Percentiles rank a stretch among this genome's conserved stretches.
Conservation (phyloP, 2,888 invertebrate genomes). For the Drosophila quinaria region DNA sequence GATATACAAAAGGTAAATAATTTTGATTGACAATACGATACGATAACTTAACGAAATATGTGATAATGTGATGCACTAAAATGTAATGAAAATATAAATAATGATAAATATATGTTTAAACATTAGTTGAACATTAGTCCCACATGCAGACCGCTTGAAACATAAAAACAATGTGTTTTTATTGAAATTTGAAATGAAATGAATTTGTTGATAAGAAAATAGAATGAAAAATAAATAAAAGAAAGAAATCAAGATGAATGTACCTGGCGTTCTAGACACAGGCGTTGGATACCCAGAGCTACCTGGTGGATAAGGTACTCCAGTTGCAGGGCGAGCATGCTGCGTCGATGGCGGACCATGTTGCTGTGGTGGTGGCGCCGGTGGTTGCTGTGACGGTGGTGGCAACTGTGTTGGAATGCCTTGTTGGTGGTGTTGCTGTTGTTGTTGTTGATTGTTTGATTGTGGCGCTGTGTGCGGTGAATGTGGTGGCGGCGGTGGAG, state of each 20-base stretch:
- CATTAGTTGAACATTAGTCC: too few species aligned
- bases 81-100: not conserved
- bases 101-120: not conserved
- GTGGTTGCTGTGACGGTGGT: conserved; percentile 55
- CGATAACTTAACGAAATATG: not conserved
- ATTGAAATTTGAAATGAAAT: conserved; percentile 18
- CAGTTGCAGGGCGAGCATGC: conserved; percentile 73
- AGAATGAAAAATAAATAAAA: conserved; percentile 55
- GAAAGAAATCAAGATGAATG: conserved; percentile 67
- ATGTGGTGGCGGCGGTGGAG: conserved; percentile 67
- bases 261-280: conserved; percentile 86
- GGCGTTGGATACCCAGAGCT: conserved; percentile 84
- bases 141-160: conserved; percentile 45
- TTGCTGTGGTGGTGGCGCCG: conserved; percentile 67
- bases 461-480: conserved; percentile 69
- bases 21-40: not conserved
- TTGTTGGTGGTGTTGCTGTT: conserved; percentile 51
- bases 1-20: not conserved
- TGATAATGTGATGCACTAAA: not conserved
- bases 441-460: conserved; percentile 52
- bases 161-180: conserved; percentile 4
- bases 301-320: conserved; percentile 85
- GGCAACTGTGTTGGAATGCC: conserved; percentile 66
- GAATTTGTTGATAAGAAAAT: conserved; percentile 20
- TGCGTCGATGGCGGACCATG: conserved; percentile 70